Conservation (phyloP, 2,888 invertebrate species). For the Selenia dentaria region DNA sequence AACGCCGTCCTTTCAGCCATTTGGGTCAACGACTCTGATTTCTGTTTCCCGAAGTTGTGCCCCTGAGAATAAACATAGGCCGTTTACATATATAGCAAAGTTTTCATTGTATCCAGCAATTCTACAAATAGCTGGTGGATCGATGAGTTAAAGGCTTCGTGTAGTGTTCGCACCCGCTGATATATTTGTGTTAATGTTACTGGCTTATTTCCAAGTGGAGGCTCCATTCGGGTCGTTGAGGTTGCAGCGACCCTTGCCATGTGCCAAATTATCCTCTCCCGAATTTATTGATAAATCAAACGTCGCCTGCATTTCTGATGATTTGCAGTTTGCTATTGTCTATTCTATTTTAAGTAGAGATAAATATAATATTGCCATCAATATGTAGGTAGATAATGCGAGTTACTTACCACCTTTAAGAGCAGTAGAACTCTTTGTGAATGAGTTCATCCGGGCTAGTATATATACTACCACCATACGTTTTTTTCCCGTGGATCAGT, state of each 20-base stretch:
- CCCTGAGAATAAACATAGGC: slow-evolving; percentile 11
- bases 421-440: too few relatives aligned
- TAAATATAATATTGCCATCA: too few relatives aligned
- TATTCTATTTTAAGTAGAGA: too few relatives aligned
- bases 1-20: slow-evolving; percentile 9
- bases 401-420: too few relatives aligned
- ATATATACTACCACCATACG: too few relatives aligned
- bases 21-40: slow-evolving; percentile 10
- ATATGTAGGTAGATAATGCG: too few relatives aligned
- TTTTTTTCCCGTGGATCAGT: too few relatives aligned
- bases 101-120: slow-evolving; percentile 6
- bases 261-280: slow-evolving; percentile 64
- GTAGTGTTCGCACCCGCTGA: slow-evolving; percentile 24
- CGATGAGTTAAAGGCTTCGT: slow-evolving; percentile 11
- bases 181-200: slow-evolving; percentile 66
- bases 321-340: too few relatives aligned
- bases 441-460: too few relatives aligned
- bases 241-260: slow-evolving; percentile 41
- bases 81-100: slow-evolving; percentile 6
- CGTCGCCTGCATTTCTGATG: slow-evolving; percentile 13
- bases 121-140: slow-evolving; percentile 10
- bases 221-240: slow-evolving; percentile 54
- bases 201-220: slow-evolving; percentile 69
- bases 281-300: slow-evolving; percentile 49
- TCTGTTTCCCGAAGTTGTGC: slow-evolving; percentile 8